phyloP scores from a whole-genome alignment of 1,140 invertebrate genomes.

The Orchestia grillus region DNA sequence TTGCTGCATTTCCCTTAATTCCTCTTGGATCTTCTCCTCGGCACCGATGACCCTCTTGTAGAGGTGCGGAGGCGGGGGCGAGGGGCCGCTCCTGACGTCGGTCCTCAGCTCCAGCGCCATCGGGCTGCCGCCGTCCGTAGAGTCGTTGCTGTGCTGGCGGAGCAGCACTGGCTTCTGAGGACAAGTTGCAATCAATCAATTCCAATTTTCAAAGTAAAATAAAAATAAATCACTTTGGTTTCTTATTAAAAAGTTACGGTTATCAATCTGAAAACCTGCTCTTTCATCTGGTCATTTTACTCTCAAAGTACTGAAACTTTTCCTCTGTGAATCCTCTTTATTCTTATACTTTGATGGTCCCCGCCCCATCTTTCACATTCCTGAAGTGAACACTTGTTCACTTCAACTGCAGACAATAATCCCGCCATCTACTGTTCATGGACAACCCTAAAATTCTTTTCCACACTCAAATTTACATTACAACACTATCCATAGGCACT shows the following conservation, averaged over 20 bases:
- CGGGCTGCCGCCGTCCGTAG: constrained; percentile 24
- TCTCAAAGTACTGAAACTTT: not conserved
- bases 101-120: not conserved
- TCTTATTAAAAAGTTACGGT: not conserved
- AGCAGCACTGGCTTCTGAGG: constrained; percentile 17
- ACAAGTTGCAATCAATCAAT: not conserved
- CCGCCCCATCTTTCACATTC: not conserved
- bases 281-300: not conserved
- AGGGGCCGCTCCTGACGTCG: not conserved
- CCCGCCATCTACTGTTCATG: not conserved
- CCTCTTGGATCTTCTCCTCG: constrained; percentile 83
- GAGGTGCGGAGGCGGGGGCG: not conserved
- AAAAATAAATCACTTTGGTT: not conserved
- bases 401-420: not conserved
- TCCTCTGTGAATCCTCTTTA: not conserved
- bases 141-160: constrained; percentile 13
- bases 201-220: not conserved
- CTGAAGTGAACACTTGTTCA: not conserved
- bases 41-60: constrained; percentile 70
- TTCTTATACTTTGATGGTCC: not conserved
- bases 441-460: not conserved
- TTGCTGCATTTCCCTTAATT: constrained; percentile 80
- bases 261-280: not conserved
- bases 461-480: not conserved
- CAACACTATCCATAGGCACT: not conserved